Evolutionary conservation across 2,888 invertebrate genomes (phyloP), one percentile per base, ranked within the genome.

Genomic region (Nymphalis urticae): DNA sequence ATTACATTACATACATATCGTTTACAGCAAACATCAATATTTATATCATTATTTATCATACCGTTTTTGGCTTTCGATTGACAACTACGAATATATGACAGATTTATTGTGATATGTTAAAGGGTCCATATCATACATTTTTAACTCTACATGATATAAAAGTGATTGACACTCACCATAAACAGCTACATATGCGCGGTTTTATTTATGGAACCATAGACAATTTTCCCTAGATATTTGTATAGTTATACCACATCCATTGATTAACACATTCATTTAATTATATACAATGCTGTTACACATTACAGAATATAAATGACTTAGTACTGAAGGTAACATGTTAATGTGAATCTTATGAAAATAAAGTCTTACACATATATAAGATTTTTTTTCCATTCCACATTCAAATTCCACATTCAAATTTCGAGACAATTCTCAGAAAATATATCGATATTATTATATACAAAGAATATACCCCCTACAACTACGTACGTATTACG

Each of bases 271-370:
- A 27, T 54, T 27, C 8, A 27, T 13, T 54, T 27, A 27, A 16
- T 24, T 27, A 16, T 54, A 32, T 27, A 54, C 54, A 54, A 16
- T 19, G 10, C 42, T 19, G n/a, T 58, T 58, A 42, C 27, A 32
- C 17, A 58, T 53, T 42, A 66, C 19, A 51, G 24, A 32, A 53
- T 36, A 36, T 48, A 48, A 50, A 61, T 47, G 69, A 66, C 58
- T 61, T 69, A 69, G 56, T 50, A 10, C 42, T 53, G 54, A 69
- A 48, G 65, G 54, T 70, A 72, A 70, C 64, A 48, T 47, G 42
- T 58, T 56, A 54, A 66, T 64, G 48, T 21, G 13, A 60, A 19
- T 64, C 21, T 27, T 63, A 62, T 62, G 64, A 67, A 70, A 62
- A 70, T 64, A 61, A 54, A 48, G 27, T 21, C 17, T 48, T 59